phyloP scores from a whole-genome alignment of 1,140 invertebrate genomes.

The Orius insidiosus region DNA sequence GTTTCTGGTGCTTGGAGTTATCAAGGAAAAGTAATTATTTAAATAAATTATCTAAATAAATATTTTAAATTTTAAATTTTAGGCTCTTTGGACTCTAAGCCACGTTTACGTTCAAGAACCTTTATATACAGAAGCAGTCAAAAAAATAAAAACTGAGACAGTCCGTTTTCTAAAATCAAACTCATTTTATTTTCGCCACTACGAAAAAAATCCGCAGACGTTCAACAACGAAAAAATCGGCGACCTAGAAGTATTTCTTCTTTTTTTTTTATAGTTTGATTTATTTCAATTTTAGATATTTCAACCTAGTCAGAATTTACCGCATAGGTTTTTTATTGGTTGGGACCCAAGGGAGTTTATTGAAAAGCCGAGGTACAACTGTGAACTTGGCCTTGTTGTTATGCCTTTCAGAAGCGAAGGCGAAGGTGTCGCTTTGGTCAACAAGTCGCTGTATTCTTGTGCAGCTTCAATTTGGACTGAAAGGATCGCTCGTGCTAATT shows the following conservation, averaged over 20 bases:
- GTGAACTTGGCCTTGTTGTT: not conserved
- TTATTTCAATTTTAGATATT: slow-evolving; percentile 2
- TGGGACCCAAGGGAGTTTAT: slow-evolving; percentile 8
- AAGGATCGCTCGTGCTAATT: slow-evolving; percentile 7
- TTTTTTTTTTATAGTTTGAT: not conserved
- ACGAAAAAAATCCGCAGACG: not conserved
- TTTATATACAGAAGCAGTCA: slow-evolving; percentile 2
- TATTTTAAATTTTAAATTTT: slow-evolving; percentile 1
- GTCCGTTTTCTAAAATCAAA: not conserved
- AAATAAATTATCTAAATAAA: slow-evolving; percentile 1
- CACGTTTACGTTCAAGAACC: slow-evolving; percentile 6
- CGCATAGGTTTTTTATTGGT: slow-evolving; percentile 5
- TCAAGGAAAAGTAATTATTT: slow-evolving; percentile 8
- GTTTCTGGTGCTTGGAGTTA: slow-evolving; percentile 9
- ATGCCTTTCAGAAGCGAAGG: slow-evolving; percentile 1
- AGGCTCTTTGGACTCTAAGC: slow-evolving; percentile 1
- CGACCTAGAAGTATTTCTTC: not conserved
- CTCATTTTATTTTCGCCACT: not conserved
- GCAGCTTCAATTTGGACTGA: slow-evolving; percentile 7
- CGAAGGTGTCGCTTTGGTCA: slow-evolving; percentile 2
- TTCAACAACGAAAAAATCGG: not conserved
- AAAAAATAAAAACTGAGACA: not conserved
- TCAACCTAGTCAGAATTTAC: not conserved
- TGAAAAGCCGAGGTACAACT: not conserved
- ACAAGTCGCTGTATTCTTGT: slow-evolving; percentile 4